Evolutionary conservation across 2,113 vertebrate genomes (phyloP), one percentile per base, ranked within the genome.

Genomic region (Zapornia atra): DNA sequence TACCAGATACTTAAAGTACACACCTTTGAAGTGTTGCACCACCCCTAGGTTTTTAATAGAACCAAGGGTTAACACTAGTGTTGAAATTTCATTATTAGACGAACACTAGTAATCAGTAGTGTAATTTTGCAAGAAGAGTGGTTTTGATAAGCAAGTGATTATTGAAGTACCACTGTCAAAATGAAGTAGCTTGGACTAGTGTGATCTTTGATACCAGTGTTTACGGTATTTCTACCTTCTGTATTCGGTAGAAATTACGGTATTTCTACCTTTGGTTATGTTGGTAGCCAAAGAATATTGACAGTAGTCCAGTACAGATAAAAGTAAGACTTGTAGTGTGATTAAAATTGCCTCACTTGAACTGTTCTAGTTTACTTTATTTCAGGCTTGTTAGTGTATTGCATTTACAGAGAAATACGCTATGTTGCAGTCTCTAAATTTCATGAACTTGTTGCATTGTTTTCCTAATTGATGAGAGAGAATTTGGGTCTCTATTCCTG

Each of bases 401-500:
- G 76, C 15, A 78, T 91, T 90, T 71, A 56, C 65, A 71, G 71
- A 95, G 25, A 84, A 91, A 89, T 76, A 83, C 29, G 63, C 18
- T 85, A 36, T 92, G 60, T 93, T 96, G 90, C 82, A 95, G 76
- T 89, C 83, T 89, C 44, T 94, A 94, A 92, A 92, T 92, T 85
- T 92, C 31, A 51, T 77, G 40, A 93, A 94, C 60, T 75, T 96
- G 54, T 95, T 97, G 94, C 90, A 72, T 95, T 97, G 95, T 95
- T 97, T 96, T 95, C 79, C 95, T 96, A 94, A 94, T 96, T 97
- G 95, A 95, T 97, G 90, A 97, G 97, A 94, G 97, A 94, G 96
- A 90, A 96, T 95, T 97, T 94, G 54, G 90, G 82, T 96, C 95
- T 97, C 94, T 94, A 93, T 94, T 96, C 86, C 81, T 96, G 61